Evolutionary conservation across 2,113 vertebrate genomes (phyloP).

Genomic region (Heloderma charlesbogerti): DNA sequence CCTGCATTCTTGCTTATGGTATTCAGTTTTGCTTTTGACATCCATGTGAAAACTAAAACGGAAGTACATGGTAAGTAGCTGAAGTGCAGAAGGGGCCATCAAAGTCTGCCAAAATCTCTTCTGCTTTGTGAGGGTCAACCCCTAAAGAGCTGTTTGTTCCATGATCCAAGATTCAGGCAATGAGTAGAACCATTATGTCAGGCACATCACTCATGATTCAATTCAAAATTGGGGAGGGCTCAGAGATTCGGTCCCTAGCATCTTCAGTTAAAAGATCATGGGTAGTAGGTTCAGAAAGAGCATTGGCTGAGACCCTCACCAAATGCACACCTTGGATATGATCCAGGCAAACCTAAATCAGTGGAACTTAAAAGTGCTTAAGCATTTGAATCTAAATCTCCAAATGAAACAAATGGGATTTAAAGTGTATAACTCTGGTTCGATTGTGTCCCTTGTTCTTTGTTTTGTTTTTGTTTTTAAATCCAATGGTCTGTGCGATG

Average conservation of each 20-base stretch:
- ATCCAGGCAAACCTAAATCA: not conserved
- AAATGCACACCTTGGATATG: not conserved
- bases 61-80: not conserved
- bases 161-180: not conserved
- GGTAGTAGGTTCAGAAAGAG: not conserved
- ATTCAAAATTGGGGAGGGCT: not conserved
- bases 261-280: not conserved
- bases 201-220: not conserved
- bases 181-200: not conserved
- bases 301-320: not conserved
- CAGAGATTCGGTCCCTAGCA: not conserved
- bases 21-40: not conserved
- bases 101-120: not conserved
- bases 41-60: not conserved
- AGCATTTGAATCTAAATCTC: not conserved
- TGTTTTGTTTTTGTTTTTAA: not conserved
- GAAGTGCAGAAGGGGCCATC: too few species aligned
- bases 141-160: not conserved
- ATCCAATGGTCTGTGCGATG: not conserved
- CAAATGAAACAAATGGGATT: not conserved
- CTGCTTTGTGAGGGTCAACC: not conserved
- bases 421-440: not conserved
- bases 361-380: not conserved
- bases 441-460: not conserved
- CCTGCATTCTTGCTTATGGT: not conserved